phyloP scores from a whole-genome alignment of 2,888 invertebrate genomes.

The Epinotia demarniana region DNA sequence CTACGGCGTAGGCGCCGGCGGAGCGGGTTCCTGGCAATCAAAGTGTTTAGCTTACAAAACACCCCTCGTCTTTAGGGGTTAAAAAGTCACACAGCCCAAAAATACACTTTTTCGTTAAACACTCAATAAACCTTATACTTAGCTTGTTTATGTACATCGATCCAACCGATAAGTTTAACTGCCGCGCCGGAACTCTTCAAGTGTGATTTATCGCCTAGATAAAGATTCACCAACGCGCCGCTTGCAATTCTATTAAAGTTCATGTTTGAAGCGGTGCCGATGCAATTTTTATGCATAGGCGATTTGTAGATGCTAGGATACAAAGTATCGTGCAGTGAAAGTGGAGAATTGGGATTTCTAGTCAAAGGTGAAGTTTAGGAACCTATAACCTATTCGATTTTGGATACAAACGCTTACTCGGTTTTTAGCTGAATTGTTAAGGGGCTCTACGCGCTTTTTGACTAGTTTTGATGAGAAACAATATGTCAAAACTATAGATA shows the following conservation, averaged over 20 bases:
- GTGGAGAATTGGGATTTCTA: neutral
- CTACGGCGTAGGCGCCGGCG: too few relatives aligned
- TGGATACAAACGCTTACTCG: neutral
- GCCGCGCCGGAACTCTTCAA: conserved; percentile 39
- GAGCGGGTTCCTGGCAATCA: too few relatives aligned
- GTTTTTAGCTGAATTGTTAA: too few relatives aligned
- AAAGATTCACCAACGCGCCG: conserved; percentile 34
- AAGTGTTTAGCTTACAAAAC: too few relatives aligned
- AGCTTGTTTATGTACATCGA: conserved; percentile 40
- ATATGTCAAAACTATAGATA: too few relatives aligned
- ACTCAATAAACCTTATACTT: conserved; percentile 35
- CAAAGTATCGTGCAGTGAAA: conserved; percentile 2
- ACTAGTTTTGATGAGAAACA: too few relatives aligned
- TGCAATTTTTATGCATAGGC: conserved; percentile 42
- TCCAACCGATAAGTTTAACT: conserved; percentile 40
- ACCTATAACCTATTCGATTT: neutral
- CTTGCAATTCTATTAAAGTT: conserved; percentile 37
- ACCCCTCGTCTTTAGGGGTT: too few relatives aligned
- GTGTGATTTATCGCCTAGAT: conserved; percentile 44
- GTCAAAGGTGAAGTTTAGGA: neutral
- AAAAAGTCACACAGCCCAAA: conserved; percentile 6
- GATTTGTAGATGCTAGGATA: conserved; percentile 26
- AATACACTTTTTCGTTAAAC: conserved; percentile 20
- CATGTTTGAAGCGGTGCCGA: conserved; percentile 32
- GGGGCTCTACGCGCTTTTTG: too few relatives aligned